Conservation (phyloP, 2,797 vertebrate species). For the Artibeus jamaicensis region DNA sequence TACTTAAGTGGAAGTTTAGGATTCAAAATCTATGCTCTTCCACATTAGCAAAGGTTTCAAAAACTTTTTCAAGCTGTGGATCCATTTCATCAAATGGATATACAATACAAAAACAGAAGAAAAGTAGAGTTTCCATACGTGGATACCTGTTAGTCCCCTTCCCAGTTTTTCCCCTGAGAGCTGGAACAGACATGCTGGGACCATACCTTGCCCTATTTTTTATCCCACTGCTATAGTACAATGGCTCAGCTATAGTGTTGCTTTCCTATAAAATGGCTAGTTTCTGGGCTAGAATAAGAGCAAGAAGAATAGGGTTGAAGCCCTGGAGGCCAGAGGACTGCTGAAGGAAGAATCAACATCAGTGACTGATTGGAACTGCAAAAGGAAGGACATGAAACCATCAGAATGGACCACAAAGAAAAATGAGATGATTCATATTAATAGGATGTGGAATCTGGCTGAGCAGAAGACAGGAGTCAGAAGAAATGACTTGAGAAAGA, state of each 20-base stretch:
- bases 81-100: neutral
- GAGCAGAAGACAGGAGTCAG: neutral
- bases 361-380: neutral
- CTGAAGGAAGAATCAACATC: neutral
- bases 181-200: neutral
- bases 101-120: neutral
- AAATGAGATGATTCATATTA: neutral
- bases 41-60: neutral
- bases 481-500: neutral
- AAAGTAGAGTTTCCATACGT: neutral
- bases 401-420: neutral
- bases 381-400: neutral
- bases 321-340: neutral
- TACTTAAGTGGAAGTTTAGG: neutral
- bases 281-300: neutral
- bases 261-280: neutral
- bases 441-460: neutral
- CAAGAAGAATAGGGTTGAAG: neutral
- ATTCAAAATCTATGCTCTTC: neutral
- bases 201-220: rapidly evolving
- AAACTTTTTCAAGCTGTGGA: neutral
- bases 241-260: neutral
- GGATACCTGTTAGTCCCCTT: neutral
- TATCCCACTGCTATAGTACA: neutral
- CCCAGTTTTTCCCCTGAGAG: neutral